These are phyloP conservation scores for Mechanitis mazaeus DNA, from an alignment of 2,888 invertebrate species.

Conservation along the genomic window DNA sequence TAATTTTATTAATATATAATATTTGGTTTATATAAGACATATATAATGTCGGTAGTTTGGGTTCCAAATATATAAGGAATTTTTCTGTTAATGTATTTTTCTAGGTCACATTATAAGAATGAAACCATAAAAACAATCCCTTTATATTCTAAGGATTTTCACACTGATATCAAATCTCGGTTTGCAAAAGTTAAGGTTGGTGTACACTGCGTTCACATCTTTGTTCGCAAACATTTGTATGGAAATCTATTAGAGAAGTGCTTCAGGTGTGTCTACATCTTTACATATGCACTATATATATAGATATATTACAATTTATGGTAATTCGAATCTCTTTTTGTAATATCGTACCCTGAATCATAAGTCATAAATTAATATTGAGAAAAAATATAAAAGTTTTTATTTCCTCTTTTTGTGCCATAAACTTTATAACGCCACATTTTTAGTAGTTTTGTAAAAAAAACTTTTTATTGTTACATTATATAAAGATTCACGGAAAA, in stretches of 20 bases:
- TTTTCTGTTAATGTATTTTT: conserved; percentile 35
- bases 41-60: too few relatives aligned
- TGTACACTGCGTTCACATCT: conserved; percentile 44
- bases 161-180: conserved; percentile 47
- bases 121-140: conserved; percentile 63
- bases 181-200: conserved; percentile 42
- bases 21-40: too few relatives aligned
- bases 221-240: conserved; percentile 37
- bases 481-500: background rate
- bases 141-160: conserved; percentile 60
- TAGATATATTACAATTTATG: conserved; percentile 44
- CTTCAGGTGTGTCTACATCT: too few relatives aligned
- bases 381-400: conserved; percentile 23
- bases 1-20: background rate
- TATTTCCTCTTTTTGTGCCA: conserved; percentile 22
- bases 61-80: too few relatives aligned
- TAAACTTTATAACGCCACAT: conserved; percentile 23
- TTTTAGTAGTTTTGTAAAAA: conserved; percentile 22
- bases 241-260: too few relatives aligned
- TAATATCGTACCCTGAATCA: conserved; percentile 21
- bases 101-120: conserved; percentile 53
- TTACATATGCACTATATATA: too few relatives aligned
- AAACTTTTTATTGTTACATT: conserved; percentile 12
- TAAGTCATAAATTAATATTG: conserved; percentile 24
- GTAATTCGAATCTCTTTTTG: conserved; percentile 40